phyloP scores from a whole-genome alignment of 2,797 vertebrate species.

The Hyperoplus lanceolatus region DNA sequence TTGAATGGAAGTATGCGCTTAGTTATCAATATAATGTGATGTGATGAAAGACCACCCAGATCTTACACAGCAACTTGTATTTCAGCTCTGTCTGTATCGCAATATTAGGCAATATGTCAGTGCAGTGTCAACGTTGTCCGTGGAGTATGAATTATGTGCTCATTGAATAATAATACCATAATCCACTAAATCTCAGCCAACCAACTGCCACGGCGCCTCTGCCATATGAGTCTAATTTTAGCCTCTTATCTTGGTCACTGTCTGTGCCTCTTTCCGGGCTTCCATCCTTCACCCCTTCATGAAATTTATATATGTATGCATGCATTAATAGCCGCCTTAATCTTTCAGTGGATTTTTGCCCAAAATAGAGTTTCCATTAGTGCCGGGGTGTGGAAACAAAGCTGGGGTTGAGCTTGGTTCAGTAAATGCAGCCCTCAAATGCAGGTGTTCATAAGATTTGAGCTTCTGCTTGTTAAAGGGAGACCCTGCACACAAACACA shows the following conservation, averaged over 20 bases:
- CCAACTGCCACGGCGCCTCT: constrained; percentile 29
- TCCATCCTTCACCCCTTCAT: constrained; percentile 66
- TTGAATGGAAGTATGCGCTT: too few species aligned
- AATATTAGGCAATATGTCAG: too few species aligned
- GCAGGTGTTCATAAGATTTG: constrained; percentile 7
- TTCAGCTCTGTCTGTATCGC: too few species aligned
- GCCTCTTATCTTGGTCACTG: constrained; percentile 68
- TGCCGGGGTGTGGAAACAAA: constrained; percentile 33
- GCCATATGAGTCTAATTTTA: constrained; percentile 65
- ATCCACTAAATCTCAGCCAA: constrained; percentile 57
- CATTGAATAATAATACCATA: constrained; percentile 63
- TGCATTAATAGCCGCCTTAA: constrained; percentile 66
- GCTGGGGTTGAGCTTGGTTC: constrained; percentile 23
- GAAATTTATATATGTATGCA: constrained; percentile 60
- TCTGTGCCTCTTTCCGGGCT: constrained; percentile 45
- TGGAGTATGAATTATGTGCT: constrained; percentile 35
- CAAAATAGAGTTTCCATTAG: constrained; percentile 71
- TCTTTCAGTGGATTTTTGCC: constrained; percentile 55
- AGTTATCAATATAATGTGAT: too few species aligned
- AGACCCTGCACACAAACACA: neutral
- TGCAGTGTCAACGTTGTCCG: constrained; percentile 3
- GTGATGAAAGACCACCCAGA: too few species aligned
- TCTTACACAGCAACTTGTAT: too few species aligned
- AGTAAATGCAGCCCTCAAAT: neutral
- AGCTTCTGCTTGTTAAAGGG: neutral